Conservation (phyloP, 2,797 vertebrate species). For the Columba guinea region DNA sequence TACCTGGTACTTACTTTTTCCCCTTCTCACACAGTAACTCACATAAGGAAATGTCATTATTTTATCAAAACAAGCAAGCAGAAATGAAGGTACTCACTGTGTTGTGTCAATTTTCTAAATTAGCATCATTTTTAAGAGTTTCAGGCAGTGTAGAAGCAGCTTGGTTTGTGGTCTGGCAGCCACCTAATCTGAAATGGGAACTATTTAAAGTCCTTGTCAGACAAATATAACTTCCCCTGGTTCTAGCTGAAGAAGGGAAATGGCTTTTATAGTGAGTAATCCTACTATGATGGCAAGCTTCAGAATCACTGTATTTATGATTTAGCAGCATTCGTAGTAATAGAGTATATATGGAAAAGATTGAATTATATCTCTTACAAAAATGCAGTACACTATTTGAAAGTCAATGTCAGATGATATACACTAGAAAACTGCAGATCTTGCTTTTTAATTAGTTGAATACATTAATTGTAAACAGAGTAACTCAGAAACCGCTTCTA, state of each 20-base stretch:
- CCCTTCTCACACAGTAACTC: not conserved
- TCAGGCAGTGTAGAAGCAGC: not conserved
- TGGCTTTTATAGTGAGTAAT: not conserved
- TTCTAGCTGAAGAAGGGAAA: not conserved
- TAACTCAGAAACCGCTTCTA: not conserved
- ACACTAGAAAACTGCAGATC: not conserved
- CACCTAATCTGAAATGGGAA: not conserved
- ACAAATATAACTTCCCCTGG: not conserved
- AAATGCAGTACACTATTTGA: not conserved
- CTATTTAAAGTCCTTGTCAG: not conserved
- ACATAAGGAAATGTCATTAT: not conserved
- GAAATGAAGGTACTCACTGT: not conserved
- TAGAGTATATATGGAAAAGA: not conserved
- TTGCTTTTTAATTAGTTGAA: not conserved
- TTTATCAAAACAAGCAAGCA: not conserved
- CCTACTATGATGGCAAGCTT: not conserved
- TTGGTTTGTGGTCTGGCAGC: constrained; percentile 3
- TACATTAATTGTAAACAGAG: not conserved
- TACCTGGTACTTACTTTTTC: not conserved
- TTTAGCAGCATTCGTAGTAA: not conserved
- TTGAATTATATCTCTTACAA: not conserved
- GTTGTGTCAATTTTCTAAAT: not conserved
- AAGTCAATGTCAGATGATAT: not conserved
- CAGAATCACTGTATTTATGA: not conserved
- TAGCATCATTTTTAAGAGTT: not conserved